Evolutionary conservation across 1,140 invertebrate species (phyloP), one percentile per base, ranked within the genome.

Genomic region (Olivierus martensii): DNA sequence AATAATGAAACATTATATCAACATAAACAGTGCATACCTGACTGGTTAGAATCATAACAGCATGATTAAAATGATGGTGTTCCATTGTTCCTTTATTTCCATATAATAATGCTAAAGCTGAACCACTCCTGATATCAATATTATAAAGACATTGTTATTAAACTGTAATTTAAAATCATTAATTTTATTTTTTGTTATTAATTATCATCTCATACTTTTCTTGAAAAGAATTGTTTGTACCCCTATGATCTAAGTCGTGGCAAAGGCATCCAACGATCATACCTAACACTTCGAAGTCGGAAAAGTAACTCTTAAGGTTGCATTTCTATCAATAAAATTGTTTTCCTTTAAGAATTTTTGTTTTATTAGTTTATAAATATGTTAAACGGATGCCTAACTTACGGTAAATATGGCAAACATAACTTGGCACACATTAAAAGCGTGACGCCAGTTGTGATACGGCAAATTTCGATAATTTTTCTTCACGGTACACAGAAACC

Each of bases 401-500:
- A 88, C 86, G 42, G 83, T 89, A 22, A 93, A 71, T 80, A 96
- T 93, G 1, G 90, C 85, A 64, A 94, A 97, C 92, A 97, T 96
- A 0, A 90, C 93, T 66, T 96, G 92, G 0, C 89, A 86, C 0
- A 97, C 93, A 69, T 96, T 96, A 6, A 97, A 75, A 0, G 92
- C 93, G 70, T 98, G 93, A 65, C 90, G 77, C 91, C 91, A 96
- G 69, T 95, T 96, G 68, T 96, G 92, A 66, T 96, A 96, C 10
- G 85, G 91, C 14, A 96, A 90, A 65, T 90, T 87, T 48, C 92
- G 77, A 71, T 96, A 96, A 69, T 96, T 96, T 68, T 95, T 96
- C 73, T 93, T 93, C 6, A 96, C 90, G 62, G 85, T 91, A 44
- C 91, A 73, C 21, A 94, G 71, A 90, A 90, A 95, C 28, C 73